phyloP scores from a whole-genome alignment of 2,113 vertebrate genomes.

The Orycteropus afer region DNA sequence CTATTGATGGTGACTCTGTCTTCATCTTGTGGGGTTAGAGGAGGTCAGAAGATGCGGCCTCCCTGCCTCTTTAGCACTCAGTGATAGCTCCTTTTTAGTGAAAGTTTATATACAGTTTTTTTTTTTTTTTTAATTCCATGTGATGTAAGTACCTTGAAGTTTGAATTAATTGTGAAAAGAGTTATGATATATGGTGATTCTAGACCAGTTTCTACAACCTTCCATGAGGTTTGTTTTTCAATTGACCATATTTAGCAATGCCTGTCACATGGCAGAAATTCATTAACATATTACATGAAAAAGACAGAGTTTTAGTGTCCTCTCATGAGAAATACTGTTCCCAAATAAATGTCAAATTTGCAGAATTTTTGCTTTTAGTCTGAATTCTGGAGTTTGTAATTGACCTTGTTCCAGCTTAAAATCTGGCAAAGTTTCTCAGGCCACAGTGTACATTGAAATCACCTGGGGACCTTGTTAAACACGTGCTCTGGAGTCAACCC shows the following conservation, averaged over 20 bases:
- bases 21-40: too few relatives aligned
- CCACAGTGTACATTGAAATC: neutral
- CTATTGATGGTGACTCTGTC: too few relatives aligned
- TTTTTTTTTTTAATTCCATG: constrained; percentile 30
- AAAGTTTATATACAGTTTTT: neutral
- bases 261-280: neutral
- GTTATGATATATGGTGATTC: neutral
- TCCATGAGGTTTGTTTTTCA: constrained; percentile 31
- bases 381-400: constrained; percentile 24
- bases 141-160: neutral
- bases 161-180: neutral
- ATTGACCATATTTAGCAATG: neutral
- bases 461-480: neutral
- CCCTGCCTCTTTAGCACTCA: too few relatives aligned
- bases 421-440: constrained; percentile 35
- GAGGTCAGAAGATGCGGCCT: too few relatives aligned
- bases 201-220: neutral
- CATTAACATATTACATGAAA: neutral
- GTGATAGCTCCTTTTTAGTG: neutral
- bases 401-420: neutral
- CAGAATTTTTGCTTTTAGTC: neutral
- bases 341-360: constrained; percentile 18
- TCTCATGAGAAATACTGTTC: neutral
- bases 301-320: constrained; percentile 17
- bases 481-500: neutral